Conservation (phyloP, 1,140 invertebrate genomes). For the Aphelinus certus region DNA sequence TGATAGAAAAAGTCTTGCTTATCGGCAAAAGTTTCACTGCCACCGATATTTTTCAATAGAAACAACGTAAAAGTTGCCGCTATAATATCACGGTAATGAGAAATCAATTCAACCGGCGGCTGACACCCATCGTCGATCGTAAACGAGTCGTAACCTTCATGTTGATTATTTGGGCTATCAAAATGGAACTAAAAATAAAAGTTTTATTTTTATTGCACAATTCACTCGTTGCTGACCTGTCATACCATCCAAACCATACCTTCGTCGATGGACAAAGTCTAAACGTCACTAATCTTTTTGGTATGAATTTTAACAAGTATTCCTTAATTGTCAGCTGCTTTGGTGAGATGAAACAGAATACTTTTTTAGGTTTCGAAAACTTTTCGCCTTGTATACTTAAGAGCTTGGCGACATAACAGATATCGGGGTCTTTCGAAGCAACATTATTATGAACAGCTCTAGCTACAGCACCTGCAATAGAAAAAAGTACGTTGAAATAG, state of each 20-base stretch:
- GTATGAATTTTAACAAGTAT: constrained; percentile 91
- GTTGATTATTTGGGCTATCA: constrained; percentile 64
- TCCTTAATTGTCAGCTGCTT: constrained; percentile 93
- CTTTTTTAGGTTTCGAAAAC: constrained; percentile 81
- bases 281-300: constrained; percentile 91
- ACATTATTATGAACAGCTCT: constrained; percentile 88
- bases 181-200: constrained; percentile 70
- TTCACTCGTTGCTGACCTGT: background rate
- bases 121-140: constrained; percentile 92
- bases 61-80: constrained; percentile 93
- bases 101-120: constrained; percentile 82
- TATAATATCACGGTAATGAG: constrained; percentile 87
- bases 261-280: constrained; percentile 92
- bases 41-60: constrained; percentile 93
- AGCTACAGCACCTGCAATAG: constrained; percentile 76
- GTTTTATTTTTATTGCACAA: constrained; percentile 10
- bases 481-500: constrained; percentile 38
- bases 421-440: constrained; percentile 82
- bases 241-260: constrained; percentile 62
- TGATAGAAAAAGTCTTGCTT: constrained; percentile 96
- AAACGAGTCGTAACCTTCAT: constrained; percentile 69
- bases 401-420: constrained; percentile 87
- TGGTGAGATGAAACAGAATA: constrained; percentile 86
- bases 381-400: constrained; percentile 76
- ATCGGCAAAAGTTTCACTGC: constrained; percentile 94